Base-by-base conservation (phyloP, 2,797 vertebrate genomes). In the Limosa lapponica region DNA sequence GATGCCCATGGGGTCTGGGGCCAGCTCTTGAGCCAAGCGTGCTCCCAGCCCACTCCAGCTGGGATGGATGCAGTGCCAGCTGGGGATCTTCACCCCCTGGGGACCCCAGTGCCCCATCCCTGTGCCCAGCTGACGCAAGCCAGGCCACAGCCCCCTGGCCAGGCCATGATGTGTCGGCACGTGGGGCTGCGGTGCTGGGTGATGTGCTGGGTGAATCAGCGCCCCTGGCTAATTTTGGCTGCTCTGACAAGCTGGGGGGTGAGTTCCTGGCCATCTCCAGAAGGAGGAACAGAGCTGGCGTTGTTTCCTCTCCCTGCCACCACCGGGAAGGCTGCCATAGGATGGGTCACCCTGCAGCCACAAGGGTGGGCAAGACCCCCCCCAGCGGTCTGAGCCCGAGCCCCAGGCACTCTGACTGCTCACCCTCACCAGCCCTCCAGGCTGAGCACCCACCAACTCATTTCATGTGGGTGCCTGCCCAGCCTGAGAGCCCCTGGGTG, bases 151-250 rank as follows among this genome's bases (percentile, higher is more conserved):
- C 64, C 87, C 51, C 15, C 34, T 1, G 8, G 32, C 41, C 19
- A 3, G 20, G 74, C 82, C 1, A 2, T 96, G 93, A 95, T 2
- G 6, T 58, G 90, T 58, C 0, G 0, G 75, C 91, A 87, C 20
- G 3, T 7, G 82, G 39, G 12, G 71, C n/a, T 93, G 94, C 1
- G 66, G 66, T 48, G 30, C 83, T 77, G 57, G 1, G 1, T 54
- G 39, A 57, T 92, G 75, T 11, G 2, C 34, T 73, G 46, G n/a
- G 30, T 97, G 93, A 96, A 95, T 96, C 94, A 83, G 69, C 8
- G 4, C 80, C 59, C 1, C 4, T 2, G 5, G 66, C 87, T 96
- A 95, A 96, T 96, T 96, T 89, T 89, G 89, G 91, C 89, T 87
- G 9, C 65, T 78, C 30, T 64, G 30, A 43, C 41, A 32, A 64